phyloP scores from a whole-genome alignment of 2,888 invertebrate genomes.

The Mesochorus sp. region DNA sequence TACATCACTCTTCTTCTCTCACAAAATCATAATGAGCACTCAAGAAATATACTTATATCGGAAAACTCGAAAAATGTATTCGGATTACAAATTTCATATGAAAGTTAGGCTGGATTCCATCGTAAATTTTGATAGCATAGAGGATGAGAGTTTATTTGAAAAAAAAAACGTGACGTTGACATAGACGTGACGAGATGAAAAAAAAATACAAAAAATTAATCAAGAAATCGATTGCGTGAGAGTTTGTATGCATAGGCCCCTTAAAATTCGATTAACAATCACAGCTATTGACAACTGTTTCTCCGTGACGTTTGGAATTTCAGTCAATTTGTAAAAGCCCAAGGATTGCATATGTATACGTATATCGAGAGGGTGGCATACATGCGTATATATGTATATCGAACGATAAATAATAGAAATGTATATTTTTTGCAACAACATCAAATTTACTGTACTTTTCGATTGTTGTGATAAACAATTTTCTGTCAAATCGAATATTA shows the following conservation, averaged over 20 bases:
- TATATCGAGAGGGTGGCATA: background rate
- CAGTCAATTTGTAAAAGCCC: constrained; percentile 22
- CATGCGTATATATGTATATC: constrained; percentile 5
- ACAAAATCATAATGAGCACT: constrained; percentile 9
- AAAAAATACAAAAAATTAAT: constrained; percentile 27
- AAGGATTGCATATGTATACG: background rate
- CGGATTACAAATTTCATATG: background rate
- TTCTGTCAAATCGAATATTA: no score
- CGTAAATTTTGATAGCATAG: constrained; percentile 33
- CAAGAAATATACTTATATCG: constrained; percentile 16
- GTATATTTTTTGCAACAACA: background rate
- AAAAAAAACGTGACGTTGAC: constrained; percentile 14
- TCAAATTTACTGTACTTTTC: background rate
- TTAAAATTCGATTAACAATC: constrained; percentile 52
- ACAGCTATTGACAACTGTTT: constrained; percentile 35
- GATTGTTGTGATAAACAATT: no score
- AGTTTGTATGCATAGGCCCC: background rate
- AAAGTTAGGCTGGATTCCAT: constrained; percentile 10
- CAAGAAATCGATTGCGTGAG: constrained; percentile 29
- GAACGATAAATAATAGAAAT: constrained; percentile 2
- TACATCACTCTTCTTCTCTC: no score
- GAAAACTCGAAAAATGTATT: constrained; percentile 10
- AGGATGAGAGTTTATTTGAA: background rate
- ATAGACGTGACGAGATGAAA: constrained; percentile 30
- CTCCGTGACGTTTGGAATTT: constrained; percentile 30